Percentiles rank a stretch among this genome's conserved stretches.
These are phyloP conservation scores for Apamea epomidion DNA, from an alignment of 2,888 invertebrate species.

Conservation along the genomic window DNA sequence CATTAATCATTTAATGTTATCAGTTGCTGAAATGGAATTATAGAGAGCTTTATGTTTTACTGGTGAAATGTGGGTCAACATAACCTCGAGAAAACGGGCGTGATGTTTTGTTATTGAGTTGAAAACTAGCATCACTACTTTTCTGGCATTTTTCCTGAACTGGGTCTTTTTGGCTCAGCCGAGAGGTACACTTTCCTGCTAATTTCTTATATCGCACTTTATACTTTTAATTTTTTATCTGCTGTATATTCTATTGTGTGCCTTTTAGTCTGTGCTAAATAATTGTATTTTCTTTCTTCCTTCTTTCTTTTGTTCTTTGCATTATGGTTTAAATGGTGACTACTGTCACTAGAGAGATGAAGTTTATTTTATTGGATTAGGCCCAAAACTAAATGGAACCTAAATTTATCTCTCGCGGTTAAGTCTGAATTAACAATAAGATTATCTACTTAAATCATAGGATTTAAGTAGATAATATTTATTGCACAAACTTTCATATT, in stretches of 20 bases:
- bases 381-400: background rate
- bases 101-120: background rate
- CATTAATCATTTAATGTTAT: background rate
- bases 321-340: background rate
- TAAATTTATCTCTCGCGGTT: background rate
- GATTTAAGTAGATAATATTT: too few species aligned
- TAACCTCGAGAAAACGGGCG: background rate
- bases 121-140: background rate
- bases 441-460: too few species aligned
- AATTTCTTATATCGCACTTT: too few species aligned
- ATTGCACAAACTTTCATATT: too few species aligned
- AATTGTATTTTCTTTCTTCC: background rate
- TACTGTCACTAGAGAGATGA: background rate
- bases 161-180: background rate
- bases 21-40: background rate
- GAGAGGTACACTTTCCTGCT: too few species aligned
- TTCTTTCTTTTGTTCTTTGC: background rate
- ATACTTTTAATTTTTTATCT: background rate
- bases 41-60: background rate
- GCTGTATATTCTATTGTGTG: background rate
- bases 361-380: background rate
- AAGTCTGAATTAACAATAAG: too few species aligned
- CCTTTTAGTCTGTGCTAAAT: background rate
- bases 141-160: background rate
- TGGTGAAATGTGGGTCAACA: background rate